These are phyloP conservation scores for Stenodera caucasica DNA, from an alignment of 2,888 invertebrate genomes.

Conservation along the genomic window DNA sequence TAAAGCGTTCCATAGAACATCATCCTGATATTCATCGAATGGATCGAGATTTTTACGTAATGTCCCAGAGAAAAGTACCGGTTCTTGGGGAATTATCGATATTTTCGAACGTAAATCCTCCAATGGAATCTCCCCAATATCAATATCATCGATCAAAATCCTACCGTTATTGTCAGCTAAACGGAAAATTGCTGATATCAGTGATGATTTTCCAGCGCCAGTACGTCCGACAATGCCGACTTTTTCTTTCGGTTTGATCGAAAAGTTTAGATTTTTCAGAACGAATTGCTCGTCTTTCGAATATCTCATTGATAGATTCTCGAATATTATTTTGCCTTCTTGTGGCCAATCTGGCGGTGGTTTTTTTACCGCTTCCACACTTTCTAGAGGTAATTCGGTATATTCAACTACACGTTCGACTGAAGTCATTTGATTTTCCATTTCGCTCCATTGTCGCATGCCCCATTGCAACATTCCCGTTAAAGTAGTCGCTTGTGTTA, in stretches of 20 bases:
- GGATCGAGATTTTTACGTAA: slow-evolving; percentile 87
- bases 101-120: slow-evolving; percentile 72
- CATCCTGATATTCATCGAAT: slow-evolving; percentile 74
- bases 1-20: slow-evolving; percentile 76
- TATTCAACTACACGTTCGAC: slow-evolving; percentile 73
- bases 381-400: slow-evolving; percentile 55
- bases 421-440: slow-evolving; percentile 77
- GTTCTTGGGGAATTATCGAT: slow-evolving; percentile 83
- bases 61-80: slow-evolving; percentile 80
- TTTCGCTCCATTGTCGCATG: slow-evolving; percentile 80
- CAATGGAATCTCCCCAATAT: slow-evolving; percentile 68
- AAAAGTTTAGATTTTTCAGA: slow-evolving; percentile 68
- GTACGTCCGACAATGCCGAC: slow-evolving; percentile 80
- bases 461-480: slow-evolving; percentile 80
- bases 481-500: slow-evolving; percentile 61
- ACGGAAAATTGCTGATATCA: slow-evolving; percentile 76
- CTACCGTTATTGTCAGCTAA: slow-evolving; percentile 74
- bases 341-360: no score
- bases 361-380: slow-evolving; percentile 67
- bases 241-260: slow-evolving; percentile 68
- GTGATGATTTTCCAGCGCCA: slow-evolving; percentile 78
- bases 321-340: no score
- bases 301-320: no score
- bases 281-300: no score
- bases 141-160: slow-evolving; percentile 75